These are phyloP conservation scores for Luidia sarsii DNA, from an alignment of 53 echinoderm and acorn worm genomes.

Conservation along the genomic window DNA sequence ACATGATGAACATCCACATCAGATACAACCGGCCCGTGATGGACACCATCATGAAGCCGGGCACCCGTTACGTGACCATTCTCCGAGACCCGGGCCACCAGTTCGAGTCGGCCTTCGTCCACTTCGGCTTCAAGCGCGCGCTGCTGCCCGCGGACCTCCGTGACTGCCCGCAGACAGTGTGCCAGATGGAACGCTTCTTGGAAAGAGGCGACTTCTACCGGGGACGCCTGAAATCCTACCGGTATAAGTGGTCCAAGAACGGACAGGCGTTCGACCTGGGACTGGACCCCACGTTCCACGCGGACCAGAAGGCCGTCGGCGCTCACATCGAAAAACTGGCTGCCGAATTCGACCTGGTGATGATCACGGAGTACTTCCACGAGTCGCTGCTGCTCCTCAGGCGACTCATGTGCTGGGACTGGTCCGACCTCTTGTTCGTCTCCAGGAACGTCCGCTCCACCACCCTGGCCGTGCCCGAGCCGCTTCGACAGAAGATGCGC, in stretches of 20 bases:
- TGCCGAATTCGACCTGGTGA: conserved; percentile 64
- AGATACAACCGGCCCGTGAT: conserved; percentile 67
- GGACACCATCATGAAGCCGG: conserved; percentile 73
- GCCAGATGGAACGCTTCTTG: conserved; percentile 63
- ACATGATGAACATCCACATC: conserved; percentile 74
- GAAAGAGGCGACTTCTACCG: conserved; percentile 57
- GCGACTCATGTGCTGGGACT: conserved; percentile 65
- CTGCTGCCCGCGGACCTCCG: conserved; percentile 29
- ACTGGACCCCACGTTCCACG: conserved; percentile 66
- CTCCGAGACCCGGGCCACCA: background rate
- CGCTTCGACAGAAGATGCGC: conserved; percentile 55
- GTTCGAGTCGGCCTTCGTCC: background rate
- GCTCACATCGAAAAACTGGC: conserved; percentile 50
- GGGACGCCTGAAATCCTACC: conserved; percentile 31
- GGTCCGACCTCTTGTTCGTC: conserved; percentile 72
- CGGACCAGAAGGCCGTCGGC: conserved; percentile 52
- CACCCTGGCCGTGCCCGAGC: conserved; percentile 11
- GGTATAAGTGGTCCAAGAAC: conserved; percentile 73
- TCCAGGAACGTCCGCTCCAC: conserved; percentile 62
- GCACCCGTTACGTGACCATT: conserved; percentile 64
- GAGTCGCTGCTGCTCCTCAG: conserved; percentile 74
- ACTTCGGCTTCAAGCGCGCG: conserved; percentile 73
- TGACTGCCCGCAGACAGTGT: background rate
- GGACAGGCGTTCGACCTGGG: conserved; percentile 83
- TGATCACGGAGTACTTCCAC: conserved; percentile 80